Conservation (phyloP, 2,797 vertebrate species). For the Cynopterus sphinx region DNA sequence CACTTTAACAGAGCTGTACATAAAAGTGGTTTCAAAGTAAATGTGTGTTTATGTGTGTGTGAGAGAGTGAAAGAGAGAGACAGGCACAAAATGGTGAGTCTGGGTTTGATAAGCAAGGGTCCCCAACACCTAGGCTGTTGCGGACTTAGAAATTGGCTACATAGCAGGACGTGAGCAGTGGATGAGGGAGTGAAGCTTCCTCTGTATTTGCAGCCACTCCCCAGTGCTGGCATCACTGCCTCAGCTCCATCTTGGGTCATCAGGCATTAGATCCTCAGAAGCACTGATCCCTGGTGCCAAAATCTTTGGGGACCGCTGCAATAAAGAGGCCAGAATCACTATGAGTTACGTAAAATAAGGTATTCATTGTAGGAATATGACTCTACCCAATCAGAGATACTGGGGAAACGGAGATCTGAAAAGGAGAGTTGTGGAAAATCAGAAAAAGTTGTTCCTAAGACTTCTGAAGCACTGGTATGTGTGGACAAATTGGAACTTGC, state of each 20-base stretch:
- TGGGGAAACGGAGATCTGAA: neutral
- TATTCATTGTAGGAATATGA: neutral
- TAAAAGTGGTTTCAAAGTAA: neutral
- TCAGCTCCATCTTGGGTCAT: too few species aligned
- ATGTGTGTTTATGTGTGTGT: neutral
- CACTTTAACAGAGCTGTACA: neutral
- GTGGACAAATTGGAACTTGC: neutral
- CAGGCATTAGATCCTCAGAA: too few species aligned
- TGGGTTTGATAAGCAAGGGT: neutral
- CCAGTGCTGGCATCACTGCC: too few species aligned
- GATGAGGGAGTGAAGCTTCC: too few species aligned
- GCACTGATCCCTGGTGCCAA: too few species aligned
- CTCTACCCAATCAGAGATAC: neutral
- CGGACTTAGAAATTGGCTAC: too few species aligned
- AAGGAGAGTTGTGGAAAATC: neutral
- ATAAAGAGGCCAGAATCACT: neutral
- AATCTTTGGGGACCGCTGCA: neutral
- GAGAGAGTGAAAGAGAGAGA: neutral
- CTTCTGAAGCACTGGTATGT: neutral
- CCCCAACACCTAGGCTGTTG: too few species aligned
- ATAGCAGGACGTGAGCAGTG: too few species aligned
- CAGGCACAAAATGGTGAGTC: neutral
- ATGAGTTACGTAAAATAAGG: neutral
- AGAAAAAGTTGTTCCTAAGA: neutral
- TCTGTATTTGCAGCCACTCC: too few species aligned